phyloP scores from a whole-genome alignment of 2,113 vertebrate genomes.

The Cavia porcellus region DNA sequence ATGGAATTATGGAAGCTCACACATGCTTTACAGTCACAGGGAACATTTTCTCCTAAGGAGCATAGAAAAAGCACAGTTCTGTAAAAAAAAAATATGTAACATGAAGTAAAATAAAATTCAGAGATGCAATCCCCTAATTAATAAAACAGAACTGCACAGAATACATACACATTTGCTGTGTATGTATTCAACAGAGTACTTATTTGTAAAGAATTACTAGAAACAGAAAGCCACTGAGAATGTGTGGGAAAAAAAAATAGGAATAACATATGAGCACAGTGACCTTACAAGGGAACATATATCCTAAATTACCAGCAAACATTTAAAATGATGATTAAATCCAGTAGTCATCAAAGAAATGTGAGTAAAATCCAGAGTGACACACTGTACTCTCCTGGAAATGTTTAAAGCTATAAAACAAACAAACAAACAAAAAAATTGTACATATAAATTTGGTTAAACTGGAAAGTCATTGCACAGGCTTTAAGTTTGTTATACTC shows the following conservation, averaged over 20 bases:
- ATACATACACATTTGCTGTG: neutral
- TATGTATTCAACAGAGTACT: neutral
- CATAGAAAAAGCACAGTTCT: neutral
- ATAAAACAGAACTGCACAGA: neutral
- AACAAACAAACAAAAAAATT: too few relatives aligned
- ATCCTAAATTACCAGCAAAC: neutral
- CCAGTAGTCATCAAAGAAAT: neutral
- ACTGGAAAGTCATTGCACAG: neutral
- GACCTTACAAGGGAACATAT: neutral
- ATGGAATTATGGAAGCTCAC: fast-evolving
- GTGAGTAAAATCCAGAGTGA: neutral
- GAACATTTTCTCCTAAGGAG: fast-evolving
- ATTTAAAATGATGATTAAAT: neutral
- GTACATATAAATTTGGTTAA: neutral
- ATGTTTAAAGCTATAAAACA: neutral
- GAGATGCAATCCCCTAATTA: neutral
- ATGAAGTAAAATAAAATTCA: neutral
- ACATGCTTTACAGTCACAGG: neutral
- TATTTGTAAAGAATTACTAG: neutral
- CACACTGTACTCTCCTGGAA: neutral
- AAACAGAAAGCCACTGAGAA: neutral
- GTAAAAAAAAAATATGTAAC: neutral
- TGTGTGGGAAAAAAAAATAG: neutral
- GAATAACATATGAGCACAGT: neutral
- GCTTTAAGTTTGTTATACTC: fast-evolving